phyloP scores from a whole-genome alignment of 2,113 vertebrate species.

The Apus apus region DNA sequence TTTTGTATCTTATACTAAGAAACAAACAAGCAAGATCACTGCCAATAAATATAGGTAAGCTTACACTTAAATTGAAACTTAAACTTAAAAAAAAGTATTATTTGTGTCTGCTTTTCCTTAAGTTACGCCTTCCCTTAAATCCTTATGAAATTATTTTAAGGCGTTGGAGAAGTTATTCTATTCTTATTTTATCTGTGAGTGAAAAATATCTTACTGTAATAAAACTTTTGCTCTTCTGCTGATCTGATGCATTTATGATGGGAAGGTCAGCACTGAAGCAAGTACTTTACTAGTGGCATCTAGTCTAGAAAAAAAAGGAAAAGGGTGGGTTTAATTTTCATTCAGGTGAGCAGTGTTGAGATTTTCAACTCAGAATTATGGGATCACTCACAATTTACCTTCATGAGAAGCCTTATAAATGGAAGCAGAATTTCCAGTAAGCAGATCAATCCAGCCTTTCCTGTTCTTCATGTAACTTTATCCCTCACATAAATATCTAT shows the following conservation, averaged over 20 bases:
- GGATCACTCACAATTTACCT: neutral
- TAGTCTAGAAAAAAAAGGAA: neutral
- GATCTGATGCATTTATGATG: neutral
- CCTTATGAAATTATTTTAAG: neutral
- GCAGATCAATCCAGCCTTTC: neutral
- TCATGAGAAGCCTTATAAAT: neutral
- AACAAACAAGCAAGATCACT: neutral
- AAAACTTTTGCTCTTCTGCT: neutral
- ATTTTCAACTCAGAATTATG: neutral
- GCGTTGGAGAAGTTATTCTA: neutral
- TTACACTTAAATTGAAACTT: neutral
- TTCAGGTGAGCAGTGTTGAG: neutral
- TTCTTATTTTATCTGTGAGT: neutral
- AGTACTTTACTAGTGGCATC: neutral
- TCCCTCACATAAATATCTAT: neutral
- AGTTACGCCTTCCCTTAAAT: neutral
- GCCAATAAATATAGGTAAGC: neutral
- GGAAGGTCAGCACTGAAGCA: neutral
- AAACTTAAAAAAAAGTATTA: neutral
- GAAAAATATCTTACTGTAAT: neutral
- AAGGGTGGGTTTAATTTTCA: neutral
- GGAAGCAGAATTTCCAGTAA: neutral
- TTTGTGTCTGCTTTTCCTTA: neutral
- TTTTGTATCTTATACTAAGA: neutral
- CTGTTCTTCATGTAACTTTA: neutral